Evolutionary conservation across 2,797 vertebrate species (phyloP), one percentile per base, ranked within the genome.

Genomic region (Enteromius mattozi): DNA sequence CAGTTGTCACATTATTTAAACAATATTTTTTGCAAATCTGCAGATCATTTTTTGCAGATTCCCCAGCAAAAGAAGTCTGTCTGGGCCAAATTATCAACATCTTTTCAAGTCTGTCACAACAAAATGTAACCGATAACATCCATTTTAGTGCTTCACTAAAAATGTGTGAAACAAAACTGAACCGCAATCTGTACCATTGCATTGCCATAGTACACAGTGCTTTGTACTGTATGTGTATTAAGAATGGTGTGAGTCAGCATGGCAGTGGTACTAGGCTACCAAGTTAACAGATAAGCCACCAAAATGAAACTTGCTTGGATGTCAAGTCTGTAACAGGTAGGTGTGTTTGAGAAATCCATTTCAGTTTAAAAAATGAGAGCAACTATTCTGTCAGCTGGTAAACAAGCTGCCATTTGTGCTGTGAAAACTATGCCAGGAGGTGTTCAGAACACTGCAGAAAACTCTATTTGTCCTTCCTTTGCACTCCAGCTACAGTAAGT

Each of bases 331-430:
- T 54, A 82, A 81, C 51, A 82, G 56, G 56, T 37, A 65, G 42
- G 19, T 66, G 27, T 75, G 33, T 69, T 76, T 83, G 71, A 54
- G 42, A 82, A 56, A 83, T 21, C 5, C 17, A 68, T 35, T 56
- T 24, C 14, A 42, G 30, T 49, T 82, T 49, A 9, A 82, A 81
- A 63, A 59, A 40, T 27, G 45, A 66, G 14, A 66, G 24, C 63
- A 83, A 21, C 47, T 77, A 30, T 33, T 69, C 63, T 77, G 81
- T 83, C 81, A 77, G 61, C 47, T 69, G 63, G 63, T 77, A 77
- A 83, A 83, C 63, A 83, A 77, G 47, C 63, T 83, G 61, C 74
- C 35, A 68, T 78, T 78, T 83, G 35, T 78, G 49, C 63, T 77
- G 72, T 69, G 72, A 77, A 74, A 83, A 69, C 72, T 40, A 68